phyloP scores from a whole-genome alignment of 2,888 invertebrate species.

The Clusia tigrina region DNA sequence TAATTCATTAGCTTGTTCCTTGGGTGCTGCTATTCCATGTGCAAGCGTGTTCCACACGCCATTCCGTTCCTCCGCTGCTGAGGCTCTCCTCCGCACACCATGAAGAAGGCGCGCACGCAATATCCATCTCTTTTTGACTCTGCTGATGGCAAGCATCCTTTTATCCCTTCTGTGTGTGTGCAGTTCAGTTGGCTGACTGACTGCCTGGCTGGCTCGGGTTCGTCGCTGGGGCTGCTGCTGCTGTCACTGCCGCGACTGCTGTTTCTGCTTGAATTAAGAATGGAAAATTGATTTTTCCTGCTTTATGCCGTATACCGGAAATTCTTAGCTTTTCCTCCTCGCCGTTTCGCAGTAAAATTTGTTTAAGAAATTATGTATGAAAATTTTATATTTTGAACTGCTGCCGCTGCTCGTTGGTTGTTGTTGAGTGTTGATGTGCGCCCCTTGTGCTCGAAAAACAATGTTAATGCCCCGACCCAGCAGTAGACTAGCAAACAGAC shows the following conservation, averaged over 20 bases:
- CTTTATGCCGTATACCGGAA: slow-evolving; percentile 47
- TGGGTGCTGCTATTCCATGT: slow-evolving; percentile 26
- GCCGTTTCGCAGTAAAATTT: slow-evolving; percentile 9
- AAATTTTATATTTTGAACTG: slow-evolving; percentile 1
- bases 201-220: too few species aligned
- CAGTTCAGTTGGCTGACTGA: too few species aligned
- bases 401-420: background rate
- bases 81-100: background rate
- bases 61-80: background rate
- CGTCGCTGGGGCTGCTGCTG: slow-evolving; percentile 14
- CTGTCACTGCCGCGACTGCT: slow-evolving; percentile 23
- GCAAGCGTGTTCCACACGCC: slow-evolving; percentile 8
- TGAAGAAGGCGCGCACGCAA: slow-evolving; percentile 11
- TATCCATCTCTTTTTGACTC: slow-evolving; percentile 37
- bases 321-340: slow-evolving; percentile 34
- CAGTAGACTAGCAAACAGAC: slow-evolving; percentile 74
- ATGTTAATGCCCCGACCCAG: slow-evolving; percentile 91
- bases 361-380: background rate
- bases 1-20: slow-evolving; percentile 36
- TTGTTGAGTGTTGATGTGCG: slow-evolving; percentile 5
- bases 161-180: slow-evolving; percentile 34
- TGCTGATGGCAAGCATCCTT: slow-evolving; percentile 35
- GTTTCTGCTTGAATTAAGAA: slow-evolving; percentile 55
- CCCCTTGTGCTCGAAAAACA: slow-evolving; percentile 60
- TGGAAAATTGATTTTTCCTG: slow-evolving; percentile 64